A percentile compares a stretch with the other conserved stretches of the same genome.
Evolutionary conservation across 2,113 vertebrate species (phyloP).

Genomic region (Ifrita kowaldi): DNA sequence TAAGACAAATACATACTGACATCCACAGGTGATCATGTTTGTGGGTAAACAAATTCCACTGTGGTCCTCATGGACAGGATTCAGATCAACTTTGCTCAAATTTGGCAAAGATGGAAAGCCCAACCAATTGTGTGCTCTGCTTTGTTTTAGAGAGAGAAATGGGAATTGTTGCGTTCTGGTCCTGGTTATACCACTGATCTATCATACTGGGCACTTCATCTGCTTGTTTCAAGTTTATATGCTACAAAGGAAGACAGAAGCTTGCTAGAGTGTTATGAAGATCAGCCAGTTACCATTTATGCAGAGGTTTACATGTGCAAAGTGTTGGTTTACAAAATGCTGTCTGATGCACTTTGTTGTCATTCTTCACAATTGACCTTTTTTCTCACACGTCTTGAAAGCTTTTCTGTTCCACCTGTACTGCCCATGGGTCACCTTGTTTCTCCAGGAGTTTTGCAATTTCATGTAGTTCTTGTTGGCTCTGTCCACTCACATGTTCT

Average conservation of each 20-base stretch:
- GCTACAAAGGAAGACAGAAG: neutral
- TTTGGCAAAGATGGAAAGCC: neutral
- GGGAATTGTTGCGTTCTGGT: neutral
- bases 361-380: neutral
- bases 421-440: neutral
- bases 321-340: neutral
- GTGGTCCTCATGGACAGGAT: neutral
- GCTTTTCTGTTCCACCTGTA: neutral
- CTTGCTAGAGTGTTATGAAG: neutral
- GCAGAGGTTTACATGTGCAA: neutral
- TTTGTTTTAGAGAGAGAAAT: neutral
- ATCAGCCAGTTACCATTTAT: neutral
- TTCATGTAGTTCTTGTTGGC: neutral
- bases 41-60: neutral
- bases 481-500: neutral
- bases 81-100: neutral
- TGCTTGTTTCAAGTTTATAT: neutral
- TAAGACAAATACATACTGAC: neutral
- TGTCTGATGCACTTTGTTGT: neutral
- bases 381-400: neutral
- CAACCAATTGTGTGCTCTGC: neutral
- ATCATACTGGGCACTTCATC: neutral
- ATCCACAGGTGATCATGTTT: neutral
- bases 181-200: neutral
- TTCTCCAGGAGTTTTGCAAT: neutral